phyloP scores from a whole-genome alignment of 1,140 invertebrate species.

The Phenacoccus solenopsis region DNA sequence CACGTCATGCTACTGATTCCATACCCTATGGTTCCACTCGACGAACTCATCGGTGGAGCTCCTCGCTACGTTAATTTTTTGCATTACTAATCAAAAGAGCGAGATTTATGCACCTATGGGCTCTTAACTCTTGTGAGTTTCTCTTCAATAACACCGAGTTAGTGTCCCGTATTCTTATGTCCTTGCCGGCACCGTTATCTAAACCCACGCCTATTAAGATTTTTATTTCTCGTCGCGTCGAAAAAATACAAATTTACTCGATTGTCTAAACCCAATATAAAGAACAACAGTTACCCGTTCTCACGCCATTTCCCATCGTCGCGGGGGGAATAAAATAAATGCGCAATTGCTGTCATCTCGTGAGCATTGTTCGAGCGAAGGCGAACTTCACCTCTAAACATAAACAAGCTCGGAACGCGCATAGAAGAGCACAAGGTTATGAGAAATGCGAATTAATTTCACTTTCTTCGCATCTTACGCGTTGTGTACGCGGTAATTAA shows the following conservation, averaged over 20 bases:
- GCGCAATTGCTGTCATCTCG: neutral
- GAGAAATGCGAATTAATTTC: constrained; percentile 18
- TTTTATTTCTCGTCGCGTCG: neutral
- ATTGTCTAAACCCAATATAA: neutral
- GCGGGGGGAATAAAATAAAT: too few species aligned
- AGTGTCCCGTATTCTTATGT: neutral
- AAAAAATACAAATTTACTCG: neutral
- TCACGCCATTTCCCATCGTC: neutral
- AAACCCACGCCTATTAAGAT: too few species aligned
- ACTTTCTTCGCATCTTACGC: constrained; percentile 8
- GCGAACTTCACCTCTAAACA: constrained; percentile 10
- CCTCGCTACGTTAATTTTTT: too few species aligned
- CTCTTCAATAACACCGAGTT: neutral
- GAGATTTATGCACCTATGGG: too few species aligned
- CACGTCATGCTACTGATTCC: too few species aligned
- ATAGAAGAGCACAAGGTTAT: constrained; percentile 5
- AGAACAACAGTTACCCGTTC: constrained; percentile 6
- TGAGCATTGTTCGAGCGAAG: constrained; percentile 3
- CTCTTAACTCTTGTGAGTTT: neutral
- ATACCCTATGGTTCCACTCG: too few species aligned
- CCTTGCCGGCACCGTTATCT: neutral
- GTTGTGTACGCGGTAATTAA: neutral
- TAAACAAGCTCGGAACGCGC: neutral
- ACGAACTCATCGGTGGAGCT: too few species aligned
- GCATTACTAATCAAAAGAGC: too few species aligned